A percentile compares a stretch with the other conserved stretches of the same genome.
Conservation (phyloP, 2,888 invertebrate genomes). For the Operophtera brumata region DNA sequence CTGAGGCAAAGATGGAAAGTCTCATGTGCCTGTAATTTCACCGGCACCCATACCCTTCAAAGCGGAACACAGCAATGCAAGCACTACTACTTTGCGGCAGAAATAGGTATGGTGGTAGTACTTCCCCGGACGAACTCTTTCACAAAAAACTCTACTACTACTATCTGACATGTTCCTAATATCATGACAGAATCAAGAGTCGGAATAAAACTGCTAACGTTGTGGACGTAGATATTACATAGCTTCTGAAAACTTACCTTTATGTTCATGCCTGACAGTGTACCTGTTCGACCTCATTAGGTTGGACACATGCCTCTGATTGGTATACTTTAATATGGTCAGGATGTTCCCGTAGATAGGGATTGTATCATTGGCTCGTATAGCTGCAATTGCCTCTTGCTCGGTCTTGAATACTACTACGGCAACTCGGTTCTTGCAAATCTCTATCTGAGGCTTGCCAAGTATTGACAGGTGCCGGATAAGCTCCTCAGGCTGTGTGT, state of each 20-base stretch:
- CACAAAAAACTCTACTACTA: too few relatives aligned
- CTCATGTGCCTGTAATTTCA: too few relatives aligned
- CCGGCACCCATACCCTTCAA: too few relatives aligned
- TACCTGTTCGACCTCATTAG: slow-evolving; percentile 13
- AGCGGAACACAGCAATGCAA: too few relatives aligned
- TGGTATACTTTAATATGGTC: slow-evolving; percentile 38
- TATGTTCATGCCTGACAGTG: slow-evolving; percentile 10
- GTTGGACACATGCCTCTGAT: slow-evolving; percentile 18
- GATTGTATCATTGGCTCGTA: slow-evolving; percentile 38
- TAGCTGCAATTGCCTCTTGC: slow-evolving; percentile 41
- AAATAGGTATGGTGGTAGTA: too few relatives aligned
- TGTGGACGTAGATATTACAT: too few relatives aligned
- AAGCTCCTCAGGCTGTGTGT: slow-evolving; percentile 54
- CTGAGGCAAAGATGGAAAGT: too few relatives aligned
- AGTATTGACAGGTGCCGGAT: slow-evolving; percentile 45
- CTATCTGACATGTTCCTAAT: too few relatives aligned
- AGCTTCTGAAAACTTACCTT: slow-evolving; percentile 3
- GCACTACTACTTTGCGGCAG: too few relatives aligned
- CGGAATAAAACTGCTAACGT: too few relatives aligned
- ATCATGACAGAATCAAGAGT: too few relatives aligned
- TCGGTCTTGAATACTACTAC: slow-evolving; percentile 39
- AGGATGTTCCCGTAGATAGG: slow-evolving; percentile 59
- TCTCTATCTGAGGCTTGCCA: slow-evolving; percentile 48
- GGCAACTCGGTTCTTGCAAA: slow-evolving; percentile 39
- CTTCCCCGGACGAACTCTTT: too few relatives aligned